A percentile compares a stretch with the other conserved stretches of the same genome.
Conservation (phyloP, 2,113 vertebrate species). For the Oophaga pumilio region DNA sequence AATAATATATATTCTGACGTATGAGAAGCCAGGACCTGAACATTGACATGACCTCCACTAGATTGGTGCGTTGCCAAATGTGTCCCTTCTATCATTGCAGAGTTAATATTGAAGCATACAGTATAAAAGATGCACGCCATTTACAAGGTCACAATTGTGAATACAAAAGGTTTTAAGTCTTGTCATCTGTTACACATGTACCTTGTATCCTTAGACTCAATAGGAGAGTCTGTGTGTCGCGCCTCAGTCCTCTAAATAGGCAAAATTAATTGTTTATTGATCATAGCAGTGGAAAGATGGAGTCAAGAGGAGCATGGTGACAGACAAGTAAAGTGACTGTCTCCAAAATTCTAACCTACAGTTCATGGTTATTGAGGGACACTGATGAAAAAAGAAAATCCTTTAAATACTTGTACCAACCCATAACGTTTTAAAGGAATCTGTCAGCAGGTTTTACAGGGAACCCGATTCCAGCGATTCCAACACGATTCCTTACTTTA, state of each 20-base stretch:
- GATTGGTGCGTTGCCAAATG: too few relatives aligned
- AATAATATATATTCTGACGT: too few relatives aligned
- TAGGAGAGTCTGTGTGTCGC: neutral
- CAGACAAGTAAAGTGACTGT: constrained; percentile 30
- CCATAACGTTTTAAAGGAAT: neutral
- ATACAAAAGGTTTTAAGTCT: neutral
- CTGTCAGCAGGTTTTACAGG: too few relatives aligned
- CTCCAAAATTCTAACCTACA: neutral
- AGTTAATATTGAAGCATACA: too few relatives aligned
- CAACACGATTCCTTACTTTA: too few relatives aligned
- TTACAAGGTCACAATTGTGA: constrained; percentile 1
- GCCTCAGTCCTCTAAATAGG: constrained; percentile 16
- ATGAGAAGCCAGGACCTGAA: too few relatives aligned
- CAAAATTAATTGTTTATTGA: constrained; percentile 41
- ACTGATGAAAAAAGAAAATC: neutral
- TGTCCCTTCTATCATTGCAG: too few relatives aligned
- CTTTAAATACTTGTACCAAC: neutral
- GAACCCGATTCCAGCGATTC: too few relatives aligned
- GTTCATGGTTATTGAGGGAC: neutral
- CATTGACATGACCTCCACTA: too few relatives aligned
- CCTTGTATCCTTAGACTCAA: neutral
- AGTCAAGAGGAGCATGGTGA: neutral
- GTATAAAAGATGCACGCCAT: neutral
- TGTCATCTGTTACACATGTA: neutral
- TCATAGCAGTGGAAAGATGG: neutral